Base-by-base conservation (phyloP, 2,888 invertebrate genomes). In the Dastarcus helophoroides region DNA sequence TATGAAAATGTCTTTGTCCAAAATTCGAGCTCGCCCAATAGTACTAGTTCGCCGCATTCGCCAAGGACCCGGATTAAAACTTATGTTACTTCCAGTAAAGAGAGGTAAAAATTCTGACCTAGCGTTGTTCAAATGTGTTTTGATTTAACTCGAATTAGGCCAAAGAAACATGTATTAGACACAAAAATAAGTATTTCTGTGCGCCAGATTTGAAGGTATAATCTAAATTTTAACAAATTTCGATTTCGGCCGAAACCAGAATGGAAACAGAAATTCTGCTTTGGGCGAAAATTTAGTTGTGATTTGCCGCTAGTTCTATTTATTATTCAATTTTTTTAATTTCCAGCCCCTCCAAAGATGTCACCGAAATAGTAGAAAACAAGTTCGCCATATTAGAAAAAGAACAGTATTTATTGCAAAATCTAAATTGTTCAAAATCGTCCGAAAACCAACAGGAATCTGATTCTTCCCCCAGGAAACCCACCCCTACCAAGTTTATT, bases 1-100 rank as follows among this genome's bases (percentile, higher is more conserved):
- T 78, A 77, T 44, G 78, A 79, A 53, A 79, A 77, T 50, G 66
- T 76, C 11, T 35, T 40, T 15, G 35, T 48, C 9, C 45, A 42
- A 2, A 62, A 65, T 27, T 56, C 62, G 28, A 49, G 54, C 12
- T 60, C 39, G 37, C 19, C 66, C 62, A 44, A 67, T 61, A 19
- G 66, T 61, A 44, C 67, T 61, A 16, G 68, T 63, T 41, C 67
- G 65, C 21, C 68, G 57, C 59, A 69, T 58, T 53, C 60, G 10
- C 76, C 76, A 2, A 63, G 76, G 36, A 69, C 72, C 2, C 63
- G 72, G 51, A 76, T 76, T 14, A 74, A 72, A 47, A 76, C 76
- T 1, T 72, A 71, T 42, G 48, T 56, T 14, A 39, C 44, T 16
- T 40, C 50, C 11, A 54, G 45, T 41, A 57, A 48, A 47, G 53